Percentiles rank a stretch among this genome's conserved stretches.
These are phyloP conservation scores for Pterobdella sp. DNA, from an alignment of 2,888 invertebrate genomes.

Conservation along the genomic window DNA sequence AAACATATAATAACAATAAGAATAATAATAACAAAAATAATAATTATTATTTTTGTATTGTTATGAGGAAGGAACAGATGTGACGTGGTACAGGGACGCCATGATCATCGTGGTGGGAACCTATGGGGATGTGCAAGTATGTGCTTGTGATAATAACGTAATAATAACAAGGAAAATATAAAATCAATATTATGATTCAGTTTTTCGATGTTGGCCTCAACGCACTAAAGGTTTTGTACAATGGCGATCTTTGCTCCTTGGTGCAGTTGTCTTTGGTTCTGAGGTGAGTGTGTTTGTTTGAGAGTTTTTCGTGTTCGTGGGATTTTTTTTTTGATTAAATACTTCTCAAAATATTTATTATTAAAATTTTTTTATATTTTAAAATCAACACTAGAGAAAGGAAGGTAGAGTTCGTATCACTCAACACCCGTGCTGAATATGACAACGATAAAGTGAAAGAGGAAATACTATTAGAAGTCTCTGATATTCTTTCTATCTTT, in stretches of 20 bases:
- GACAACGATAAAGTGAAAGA: background rate
- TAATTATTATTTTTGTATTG: background rate
- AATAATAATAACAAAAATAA: background rate
- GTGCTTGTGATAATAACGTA: too few relatives aligned
- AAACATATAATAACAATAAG: background rate
- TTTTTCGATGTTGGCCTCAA: conserved; percentile 6
- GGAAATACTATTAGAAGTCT: background rate
- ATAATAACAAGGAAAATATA: too few relatives aligned
- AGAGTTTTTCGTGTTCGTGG: too few relatives aligned
- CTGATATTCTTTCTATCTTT: background rate
- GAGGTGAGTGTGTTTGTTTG: background rate
- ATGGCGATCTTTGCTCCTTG: background rate
- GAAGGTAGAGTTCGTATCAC: background rate
- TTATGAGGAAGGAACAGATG: too few relatives aligned
- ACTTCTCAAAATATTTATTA: background rate
- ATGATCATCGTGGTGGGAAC: background rate
- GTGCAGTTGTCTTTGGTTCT: background rate
- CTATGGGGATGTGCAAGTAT: too few relatives aligned
- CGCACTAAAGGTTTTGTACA: conserved; percentile 7
- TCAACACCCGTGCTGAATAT: background rate
- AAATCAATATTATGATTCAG: too few relatives aligned
- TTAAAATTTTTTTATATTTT: background rate
- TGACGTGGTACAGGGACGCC: too few relatives aligned
- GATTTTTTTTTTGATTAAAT: too few relatives aligned
- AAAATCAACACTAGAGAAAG: background rate